Evolutionary conservation across 2,888 invertebrate genomes (phyloP), one percentile per base, ranked within the genome.

Genomic region (Scaptomyza polygonia): DNA sequence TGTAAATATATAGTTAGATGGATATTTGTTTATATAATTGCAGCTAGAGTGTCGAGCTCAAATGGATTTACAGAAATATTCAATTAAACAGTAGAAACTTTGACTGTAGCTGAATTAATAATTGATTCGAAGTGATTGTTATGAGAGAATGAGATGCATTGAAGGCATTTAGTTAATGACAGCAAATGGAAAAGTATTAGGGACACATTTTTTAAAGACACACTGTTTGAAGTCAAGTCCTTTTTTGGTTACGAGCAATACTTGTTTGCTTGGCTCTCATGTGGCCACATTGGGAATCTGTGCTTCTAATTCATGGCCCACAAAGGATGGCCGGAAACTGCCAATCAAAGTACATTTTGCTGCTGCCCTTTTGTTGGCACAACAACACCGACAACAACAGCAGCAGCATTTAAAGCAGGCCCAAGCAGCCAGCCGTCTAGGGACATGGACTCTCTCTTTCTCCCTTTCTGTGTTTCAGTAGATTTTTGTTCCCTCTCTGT

Each of bases 331-430:
- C 40, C 27, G 74, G 51, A 45, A 52, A n/a, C 47, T 54, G 75
- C 49, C 69, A 75, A 75, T 75, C 76, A 75, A 57, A 56, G 58
- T 65, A 56, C 54, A 65, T 55, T 73, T 56, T 66, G 54, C 36
- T 52, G 62, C 45, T 49, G 53, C 39, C 39, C 56, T 21, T 51
- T 65, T 55, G 66, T 61, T 72, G 57, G 43, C 51, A 40, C 54
- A 54, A 40, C 53, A 45, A 44, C 40, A 44, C 6, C 36, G 14
- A 36, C 49, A 54, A 36, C 49, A 40, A 27, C 34, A 49, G 6
- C 11, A 51, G 21, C 14, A 36, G 9, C 39, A 16, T 48, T 53
- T 43, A 27, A 65, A 40, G 53, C 21, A 53, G n/a, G 9, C n/a
- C 34, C 59, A 48, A 49, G 5, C 14, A 12, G 7, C 16, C 5